phyloP scores from a whole-genome alignment of 2,113 vertebrate genomes.

The mouse (Mus musculus) region GRCm39 chr3:83130501-83131000 shows the following conservation, averaged over 20 bases:
- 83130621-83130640: background rate
- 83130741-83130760: background rate
- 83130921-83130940: background rate
- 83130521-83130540: background rate
- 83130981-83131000: background rate
- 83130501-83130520: background rate
- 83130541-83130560: background rate
- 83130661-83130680: background rate
- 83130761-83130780: background rate
- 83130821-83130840: background rate
- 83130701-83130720: background rate
- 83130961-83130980: background rate
- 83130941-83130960: background rate
- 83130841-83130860: background rate
- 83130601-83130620: background rate
- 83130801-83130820: background rate
- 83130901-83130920: background rate
- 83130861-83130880: accelerated
- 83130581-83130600: background rate
- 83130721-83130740: background rate
- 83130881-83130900: background rate
- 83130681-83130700: background rate
- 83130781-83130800: background rate
- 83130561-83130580: background rate
- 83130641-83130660: too few relatives aligned